Percentiles rank a stretch among this genome's conserved stretches.
Conservation (phyloP, 1,140 invertebrate genomes). For the Chrysomallon squamiferum region DNA sequence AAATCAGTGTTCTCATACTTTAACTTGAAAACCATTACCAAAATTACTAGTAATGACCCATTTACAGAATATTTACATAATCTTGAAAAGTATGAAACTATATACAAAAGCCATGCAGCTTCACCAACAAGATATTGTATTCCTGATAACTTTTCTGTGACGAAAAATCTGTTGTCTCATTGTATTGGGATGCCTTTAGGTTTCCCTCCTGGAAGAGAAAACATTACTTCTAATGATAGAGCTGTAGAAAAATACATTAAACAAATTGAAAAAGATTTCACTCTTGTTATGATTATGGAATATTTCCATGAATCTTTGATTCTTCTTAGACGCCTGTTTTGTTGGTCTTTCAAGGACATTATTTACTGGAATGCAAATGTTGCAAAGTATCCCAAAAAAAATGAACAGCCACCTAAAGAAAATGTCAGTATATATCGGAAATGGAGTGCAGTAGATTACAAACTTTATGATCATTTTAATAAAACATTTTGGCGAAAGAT, state of each 20-base stretch:
- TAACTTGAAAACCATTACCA: constrained; percentile 30
- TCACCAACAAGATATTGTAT: constrained; percentile 40
- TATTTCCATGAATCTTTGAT: constrained; percentile 68
- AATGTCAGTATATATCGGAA: constrained; percentile 26
- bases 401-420: neutral
- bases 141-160: constrained; percentile 53
- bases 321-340: constrained; percentile 65
- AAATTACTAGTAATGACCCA: constrained; percentile 18
- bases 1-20: constrained; percentile 52
- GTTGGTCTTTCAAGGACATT: constrained; percentile 63
- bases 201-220: constrained; percentile 36
- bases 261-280: constrained; percentile 55
- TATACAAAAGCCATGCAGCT: constrained; percentile 39
- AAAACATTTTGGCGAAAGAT: constrained; percentile 49
- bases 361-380: constrained; percentile 37
- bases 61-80: constrained; percentile 45
- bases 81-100: constrained; percentile 44
- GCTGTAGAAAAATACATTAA: constrained; percentile 37
- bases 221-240: constrained; percentile 26
- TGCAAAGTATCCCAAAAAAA: constrained; percentile 22
- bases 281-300: constrained; percentile 68
- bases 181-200: constrained; percentile 53
- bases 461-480: constrained; percentile 55
- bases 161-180: constrained; percentile 51
- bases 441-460: constrained; percentile 49